These are phyloP conservation scores for Macroteleia sp. DNA, from an alignment of 2,888 invertebrate genomes.

Conservation along the genomic window DNA sequence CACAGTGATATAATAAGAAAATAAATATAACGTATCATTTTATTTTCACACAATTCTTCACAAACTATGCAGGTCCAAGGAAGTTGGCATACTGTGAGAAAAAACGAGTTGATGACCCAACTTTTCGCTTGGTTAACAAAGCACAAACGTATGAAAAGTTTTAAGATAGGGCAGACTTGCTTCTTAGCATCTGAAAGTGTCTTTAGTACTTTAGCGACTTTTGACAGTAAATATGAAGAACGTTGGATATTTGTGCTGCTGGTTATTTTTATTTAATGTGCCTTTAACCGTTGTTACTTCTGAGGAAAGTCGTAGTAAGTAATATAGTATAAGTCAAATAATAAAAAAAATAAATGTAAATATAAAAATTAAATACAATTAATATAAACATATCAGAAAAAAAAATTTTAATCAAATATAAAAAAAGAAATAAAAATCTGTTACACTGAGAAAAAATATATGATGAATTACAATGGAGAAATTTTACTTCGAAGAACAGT, in stretches of 20 bases:
- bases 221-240: constrained; percentile 56
- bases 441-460: no score
- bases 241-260: constrained; percentile 17
- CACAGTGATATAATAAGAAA: constrained; percentile 18
- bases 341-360: no score
- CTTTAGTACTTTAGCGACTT: constrained; percentile 42
- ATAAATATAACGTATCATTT: constrained; percentile 31
- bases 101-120: constrained; percentile 4
- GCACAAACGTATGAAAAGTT: constrained; percentile 47
- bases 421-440: no score
- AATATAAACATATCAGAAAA: no score
- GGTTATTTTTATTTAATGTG: constrained; percentile 26
- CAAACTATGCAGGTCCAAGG: no score
- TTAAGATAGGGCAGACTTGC: neutral
- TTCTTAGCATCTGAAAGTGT: neutral
- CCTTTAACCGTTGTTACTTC: constrained; percentile 21
- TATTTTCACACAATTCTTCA: neutral
- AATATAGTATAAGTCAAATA: no score
- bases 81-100: constrained; percentile 20
- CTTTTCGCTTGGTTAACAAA: constrained; percentile 68
- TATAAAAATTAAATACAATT: no score
- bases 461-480: no score
- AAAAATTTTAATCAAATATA: no score
- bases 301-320: constrained; percentile 68
- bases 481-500: no score